Conservation (phyloP, 2,113 vertebrate species). For the Crotophaga sulcirostris region DNA sequence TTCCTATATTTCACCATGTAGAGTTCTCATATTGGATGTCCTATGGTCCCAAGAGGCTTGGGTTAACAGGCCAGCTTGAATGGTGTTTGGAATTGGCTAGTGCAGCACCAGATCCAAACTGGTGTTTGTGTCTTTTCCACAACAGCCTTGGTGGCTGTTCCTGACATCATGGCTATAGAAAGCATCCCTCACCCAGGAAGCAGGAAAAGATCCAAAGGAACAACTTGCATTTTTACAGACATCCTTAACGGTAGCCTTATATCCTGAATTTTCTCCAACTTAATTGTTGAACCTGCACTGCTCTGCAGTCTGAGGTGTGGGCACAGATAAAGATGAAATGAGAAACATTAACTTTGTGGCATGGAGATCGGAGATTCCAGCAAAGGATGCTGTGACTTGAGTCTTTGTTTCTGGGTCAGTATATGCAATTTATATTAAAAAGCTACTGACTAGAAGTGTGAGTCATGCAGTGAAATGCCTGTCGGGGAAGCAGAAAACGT, state of each 20-base stretch:
- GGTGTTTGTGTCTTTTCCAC: not conserved
- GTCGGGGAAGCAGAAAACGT: not conserved
- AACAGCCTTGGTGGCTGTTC: not conserved
- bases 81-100: not conserved
- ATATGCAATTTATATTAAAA: not conserved
- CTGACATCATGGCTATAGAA: accelerated
- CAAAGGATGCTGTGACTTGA: not conserved
- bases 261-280: not conserved
- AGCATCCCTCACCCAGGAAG: not conserved
- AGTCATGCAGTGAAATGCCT: not conserved
- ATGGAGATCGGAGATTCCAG: not conserved
- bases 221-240: accelerated
- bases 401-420: not conserved
- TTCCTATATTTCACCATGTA: not conserved
- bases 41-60: not conserved
- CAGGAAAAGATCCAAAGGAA: not conserved
- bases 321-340: not conserved
- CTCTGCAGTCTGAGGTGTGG: not conserved
- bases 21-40: not conserved
- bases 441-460: not conserved
- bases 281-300: not conserved
- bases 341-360: not conserved
- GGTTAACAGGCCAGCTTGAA: not conserved
- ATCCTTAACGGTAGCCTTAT: not conserved
- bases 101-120: not conserved